Base-by-base conservation (phyloP, 1,140 invertebrate species). In the Drosophila repleta region DNA sequence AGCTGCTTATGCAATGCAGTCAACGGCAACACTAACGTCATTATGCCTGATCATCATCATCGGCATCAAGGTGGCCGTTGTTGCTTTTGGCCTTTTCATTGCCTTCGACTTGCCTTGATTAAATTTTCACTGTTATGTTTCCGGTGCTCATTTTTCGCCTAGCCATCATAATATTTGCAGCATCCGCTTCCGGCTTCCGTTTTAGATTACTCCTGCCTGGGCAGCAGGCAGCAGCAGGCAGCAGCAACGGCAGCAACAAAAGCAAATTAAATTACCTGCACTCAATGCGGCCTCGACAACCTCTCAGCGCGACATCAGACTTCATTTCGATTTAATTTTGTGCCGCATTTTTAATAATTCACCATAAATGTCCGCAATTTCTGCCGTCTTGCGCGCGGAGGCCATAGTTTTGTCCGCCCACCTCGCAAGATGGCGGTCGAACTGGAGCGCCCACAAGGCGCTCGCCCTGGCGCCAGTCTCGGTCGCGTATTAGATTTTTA, bases 401-500 rank as follows among this genome's bases (percentile, higher is more conserved):
- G 29, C 7, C 77, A 74, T 76, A 71, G 77, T 71, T 71, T 32
- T 35, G 45, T 37, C 29, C 51, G 6, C 24, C 20, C 35, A n/a
- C 60, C 55, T 17, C 65, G 24, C 48, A 55, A 55, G 63, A 60
- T 32, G 56, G 56, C 37, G 41, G 21, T 43, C 20, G 53, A 57
- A 68, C 52, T 63, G 49, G 67, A 29, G n/a, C 4, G n/a, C 48
- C 48, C 48, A 29, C 24, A n/a, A 52, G n/a, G 46, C 62, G 51
- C 74, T 55, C 69, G 66, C 4, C 64, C 64, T 79, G 83, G 83
- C 83, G 83, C 79, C 83, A 71, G 79, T 82, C 76, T 79, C 56
- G 41, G 75, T 53, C 63, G 79, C 84, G 84, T 84, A 88, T 88
- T 88, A 88, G 84, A 89, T 89, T 88, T 89, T 89, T 89, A 88